A percentile compares a stretch with the other conserved stretches of the same genome.
Conservation (phyloP, 2,797 vertebrate genomes). For the Petrocephalus sullivani region DNA sequence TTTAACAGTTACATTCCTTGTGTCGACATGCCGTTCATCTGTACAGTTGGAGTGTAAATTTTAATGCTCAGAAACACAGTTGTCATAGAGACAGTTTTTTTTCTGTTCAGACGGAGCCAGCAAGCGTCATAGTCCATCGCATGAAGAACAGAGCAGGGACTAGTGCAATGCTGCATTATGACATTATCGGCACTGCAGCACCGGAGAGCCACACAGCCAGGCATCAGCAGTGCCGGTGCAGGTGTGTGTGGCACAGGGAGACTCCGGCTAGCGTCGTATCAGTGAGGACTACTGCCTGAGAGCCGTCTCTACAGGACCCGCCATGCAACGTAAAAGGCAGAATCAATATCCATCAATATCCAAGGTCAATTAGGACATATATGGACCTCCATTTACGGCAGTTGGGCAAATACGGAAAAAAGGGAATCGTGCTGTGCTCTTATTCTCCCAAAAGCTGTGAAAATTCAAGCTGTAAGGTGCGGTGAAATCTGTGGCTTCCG, state of each 20-base stretch:
- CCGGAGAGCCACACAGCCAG: not conserved
- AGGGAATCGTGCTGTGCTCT: not conserved
- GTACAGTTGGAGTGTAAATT: not conserved
- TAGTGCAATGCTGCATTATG: conserved; percentile 7
- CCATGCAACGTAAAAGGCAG: not conserved
- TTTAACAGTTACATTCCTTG: not conserved
- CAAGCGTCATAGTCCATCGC: not conserved
- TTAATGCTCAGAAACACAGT: not conserved
- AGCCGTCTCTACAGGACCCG: not conserved
- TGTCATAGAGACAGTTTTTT: conserved; percentile 16
- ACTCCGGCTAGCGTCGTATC: not conserved
- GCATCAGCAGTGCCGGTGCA: not conserved
- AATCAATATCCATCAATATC: not conserved
- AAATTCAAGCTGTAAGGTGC: not conserved
- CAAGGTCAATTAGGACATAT: not conserved
- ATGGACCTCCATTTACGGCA: not conserved
- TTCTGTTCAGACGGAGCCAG: not conserved
- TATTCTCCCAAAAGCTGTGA: not conserved
- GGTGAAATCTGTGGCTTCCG: not conserved
- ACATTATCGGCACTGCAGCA: conserved; percentile 14
- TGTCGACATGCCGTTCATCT: not conserved
- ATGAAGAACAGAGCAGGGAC: not conserved
- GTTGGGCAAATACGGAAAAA: not conserved
- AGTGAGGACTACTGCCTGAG: not conserved
- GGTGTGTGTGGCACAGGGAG: not conserved